phyloP scores from a whole-genome alignment of 2,797 vertebrate species.

The Harpagifer antarcticus region DNA sequence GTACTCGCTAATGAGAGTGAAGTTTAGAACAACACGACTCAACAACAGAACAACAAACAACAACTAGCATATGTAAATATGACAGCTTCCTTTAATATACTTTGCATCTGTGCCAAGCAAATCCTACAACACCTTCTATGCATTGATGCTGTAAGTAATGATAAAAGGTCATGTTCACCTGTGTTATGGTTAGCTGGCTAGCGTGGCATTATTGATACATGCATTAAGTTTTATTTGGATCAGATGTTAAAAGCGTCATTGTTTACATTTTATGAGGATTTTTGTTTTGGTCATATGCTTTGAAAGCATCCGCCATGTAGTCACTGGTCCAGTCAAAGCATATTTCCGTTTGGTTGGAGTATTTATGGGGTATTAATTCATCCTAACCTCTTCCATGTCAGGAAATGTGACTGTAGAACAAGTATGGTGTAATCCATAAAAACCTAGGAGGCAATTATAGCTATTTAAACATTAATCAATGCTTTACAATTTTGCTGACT shows the following conservation, averaged over 20 bases:
- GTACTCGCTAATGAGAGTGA: not conserved
- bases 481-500: not conserved
- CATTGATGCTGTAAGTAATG: constrained; percentile 7
- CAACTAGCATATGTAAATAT: not conserved
- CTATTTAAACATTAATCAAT: not conserved
- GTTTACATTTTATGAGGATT: not conserved
- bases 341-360: not conserved
- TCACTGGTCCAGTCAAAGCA: not conserved
- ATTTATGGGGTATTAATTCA: not conserved
- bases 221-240: not conserved
- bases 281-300: not conserved
- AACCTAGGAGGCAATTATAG: not conserved
- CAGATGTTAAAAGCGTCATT: not conserved
- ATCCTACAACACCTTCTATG: not conserved
- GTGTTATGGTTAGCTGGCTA: not conserved
- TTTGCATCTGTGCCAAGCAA: not conserved
- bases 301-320: not conserved
- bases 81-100: constrained; percentile 4
- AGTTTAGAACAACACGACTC: not conserved
- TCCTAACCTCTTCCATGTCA: not conserved
- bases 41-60: not conserved
- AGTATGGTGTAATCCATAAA: not conserved
- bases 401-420: not conserved
- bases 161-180: not conserved
- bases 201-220: not conserved